phyloP scores from a whole-genome alignment of 1,140 invertebrate species.

The Pristionchus pacificus region DNA sequence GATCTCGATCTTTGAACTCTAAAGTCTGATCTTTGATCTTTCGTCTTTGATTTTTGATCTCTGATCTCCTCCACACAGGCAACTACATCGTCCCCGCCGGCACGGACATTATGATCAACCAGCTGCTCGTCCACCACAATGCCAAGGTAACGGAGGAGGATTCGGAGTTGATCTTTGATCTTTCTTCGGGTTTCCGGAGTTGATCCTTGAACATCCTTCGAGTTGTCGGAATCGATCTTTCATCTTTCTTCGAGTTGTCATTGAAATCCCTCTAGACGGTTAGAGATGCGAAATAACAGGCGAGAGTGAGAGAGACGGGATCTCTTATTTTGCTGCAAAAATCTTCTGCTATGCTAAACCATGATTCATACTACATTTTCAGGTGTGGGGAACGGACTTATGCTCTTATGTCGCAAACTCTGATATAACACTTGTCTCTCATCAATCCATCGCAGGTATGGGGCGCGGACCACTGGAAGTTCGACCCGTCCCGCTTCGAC shows the following conservation, averaged over 20 bases:
- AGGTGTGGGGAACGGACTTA: too few species aligned
- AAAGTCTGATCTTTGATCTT: neutral
- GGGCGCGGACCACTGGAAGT: conserved; percentile 76
- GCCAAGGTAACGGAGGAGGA: neutral
- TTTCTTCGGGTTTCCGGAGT: neutral
- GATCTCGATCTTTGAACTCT: neutral
- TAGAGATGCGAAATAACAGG: neutral
- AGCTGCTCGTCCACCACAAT: neutral
- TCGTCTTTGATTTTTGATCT: neutral
- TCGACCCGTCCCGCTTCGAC: conserved; percentile 86
- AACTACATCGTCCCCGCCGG: neutral
- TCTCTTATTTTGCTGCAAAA: too few species aligned
- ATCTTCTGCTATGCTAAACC: too few species aligned
- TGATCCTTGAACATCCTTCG: neutral
- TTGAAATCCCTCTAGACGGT: neutral
- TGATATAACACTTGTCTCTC: too few species aligned
- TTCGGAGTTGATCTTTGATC: neutral
- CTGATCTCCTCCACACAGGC: neutral
- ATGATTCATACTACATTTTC: too few species aligned
- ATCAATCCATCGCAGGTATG: too few species aligned
- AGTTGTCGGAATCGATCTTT: neutral
- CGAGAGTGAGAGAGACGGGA: too few species aligned
- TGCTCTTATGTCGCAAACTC: too few species aligned
- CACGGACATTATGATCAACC: neutral
- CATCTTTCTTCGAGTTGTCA: neutral